A percentile compares a stretch with the other conserved stretches of the same genome.
These are phyloP conservation scores for Steromphala cineraria DNA, from an alignment of 2,888 invertebrate species.

Conservation along the genomic window DNA sequence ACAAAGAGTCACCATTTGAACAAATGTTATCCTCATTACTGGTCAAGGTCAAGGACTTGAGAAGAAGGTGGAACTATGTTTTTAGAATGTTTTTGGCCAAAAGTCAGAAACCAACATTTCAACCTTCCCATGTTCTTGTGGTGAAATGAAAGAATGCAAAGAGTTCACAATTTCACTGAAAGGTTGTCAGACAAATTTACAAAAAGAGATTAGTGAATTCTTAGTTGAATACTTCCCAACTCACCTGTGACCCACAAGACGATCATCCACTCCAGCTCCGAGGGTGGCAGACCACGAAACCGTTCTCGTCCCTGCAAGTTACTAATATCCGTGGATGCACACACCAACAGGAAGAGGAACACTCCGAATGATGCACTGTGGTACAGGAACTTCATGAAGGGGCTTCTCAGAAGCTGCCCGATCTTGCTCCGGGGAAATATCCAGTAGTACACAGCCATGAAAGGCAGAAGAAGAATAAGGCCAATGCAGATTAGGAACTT, in stretches of 20 bases:
- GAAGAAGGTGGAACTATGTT: too few species aligned
- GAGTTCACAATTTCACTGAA: too few species aligned
- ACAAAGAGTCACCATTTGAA: too few species aligned
- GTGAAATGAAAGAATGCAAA: too few species aligned
- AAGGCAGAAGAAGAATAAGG: conserved; percentile 75
- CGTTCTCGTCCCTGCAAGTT: conserved; percentile 60
- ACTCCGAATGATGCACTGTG: conserved; percentile 79
- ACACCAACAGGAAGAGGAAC: conserved; percentile 77
- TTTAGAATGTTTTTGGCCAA: too few species aligned
- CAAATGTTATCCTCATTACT: too few species aligned
- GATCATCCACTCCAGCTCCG: conserved; percentile 77
- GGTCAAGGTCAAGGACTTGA: too few species aligned
- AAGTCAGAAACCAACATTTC: too few species aligned
- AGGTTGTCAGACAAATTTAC: too few species aligned
- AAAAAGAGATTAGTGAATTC: too few species aligned
- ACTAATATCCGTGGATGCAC: conserved; percentile 75
- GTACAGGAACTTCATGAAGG: conserved; percentile 80
- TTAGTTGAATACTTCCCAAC: too few species aligned
- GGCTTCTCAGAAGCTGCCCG: conserved; percentile 77
- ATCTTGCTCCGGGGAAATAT: conserved; percentile 77
- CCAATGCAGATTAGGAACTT: conserved; percentile 76
- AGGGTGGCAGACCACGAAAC: conserved; percentile 77
- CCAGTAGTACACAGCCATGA: conserved; percentile 77
- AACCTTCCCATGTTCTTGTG: too few species aligned
- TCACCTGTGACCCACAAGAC: conserved; percentile 78